Evolutionary conservation across 2,797 vertebrate species (phyloP), one percentile per base, ranked within the genome.

Genomic region (Cyprinodon diabolis): DNA sequence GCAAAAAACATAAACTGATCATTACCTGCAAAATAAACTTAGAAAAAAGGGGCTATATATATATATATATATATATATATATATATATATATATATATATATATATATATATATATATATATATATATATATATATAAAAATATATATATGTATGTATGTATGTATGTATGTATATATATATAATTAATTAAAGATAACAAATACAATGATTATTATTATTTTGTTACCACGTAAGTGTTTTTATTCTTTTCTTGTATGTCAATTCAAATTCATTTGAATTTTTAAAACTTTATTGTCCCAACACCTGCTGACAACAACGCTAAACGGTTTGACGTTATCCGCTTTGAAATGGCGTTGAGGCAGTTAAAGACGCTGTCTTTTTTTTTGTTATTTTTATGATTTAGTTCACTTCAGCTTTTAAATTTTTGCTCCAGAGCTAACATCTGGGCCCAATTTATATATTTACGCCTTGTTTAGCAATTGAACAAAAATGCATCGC

Each of bases 301-400:
- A 37, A 78, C 77, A 75, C 75, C 78, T 57, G 84, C 86, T 70
- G 88, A 94, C 92, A 94, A 90, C 71, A 77, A 85, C 79, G 82
- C 89, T 86, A 83, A 86, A 87, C 89, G 86, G 87, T 86, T 89
- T 91, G 89, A 93, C 91, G 89, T 88, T 86, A 86, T 85, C 79
- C 85, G 69, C 86, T 91, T 94, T 93, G 93, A 94, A 94, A 96
- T 95, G 95, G 94, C 94, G 93, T 85, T 91, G 85, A 84, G 93
- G 89, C 87, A 84, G 85, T 88, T 90, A 80, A 88, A 79, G 88
- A 83, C 83, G 84, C 82, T 78, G 89, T 90, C 82, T 76, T 89
- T 90, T 65, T 30, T 89, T 74, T 78, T 77, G 72, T 85, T 81
- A 75, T 80, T 82, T 74, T 82, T 76, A 78, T 83, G 69, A 72